Percentiles rank a stretch among this genome's conserved stretches.
Conservation (phyloP, 2,113 vertebrate species). For the Sarotherodon lohbergeri region DNA sequence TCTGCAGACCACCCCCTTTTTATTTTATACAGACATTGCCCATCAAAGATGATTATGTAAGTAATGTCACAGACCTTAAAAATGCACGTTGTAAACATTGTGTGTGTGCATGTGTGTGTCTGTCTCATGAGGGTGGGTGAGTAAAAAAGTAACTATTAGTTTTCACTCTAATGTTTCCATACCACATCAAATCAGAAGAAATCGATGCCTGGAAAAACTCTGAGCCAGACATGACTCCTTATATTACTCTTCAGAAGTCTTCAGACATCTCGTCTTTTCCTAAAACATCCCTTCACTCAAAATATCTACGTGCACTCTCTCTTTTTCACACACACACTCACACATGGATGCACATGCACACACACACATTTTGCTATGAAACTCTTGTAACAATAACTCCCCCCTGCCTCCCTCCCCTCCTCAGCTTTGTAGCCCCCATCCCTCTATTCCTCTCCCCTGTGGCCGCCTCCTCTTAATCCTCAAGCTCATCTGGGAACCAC, state of each 20-base stretch:
- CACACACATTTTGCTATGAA: slow-evolving; percentile 15
- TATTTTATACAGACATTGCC: not conserved
- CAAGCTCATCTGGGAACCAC: slow-evolving; percentile 71
- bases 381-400: slow-evolving; percentile 43
- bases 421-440: slow-evolving; percentile 45
- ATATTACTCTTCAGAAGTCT: slow-evolving; percentile 2
- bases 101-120: not conserved
- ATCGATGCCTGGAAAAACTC: not conserved
- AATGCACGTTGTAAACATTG: not conserved
- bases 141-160: not conserved
- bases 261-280: not conserved
- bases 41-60: not conserved
- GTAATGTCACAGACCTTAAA: not conserved
- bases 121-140: not conserved
- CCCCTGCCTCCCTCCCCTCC: not conserved
- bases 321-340: not conserved
- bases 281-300: not conserved
- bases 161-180: not conserved
- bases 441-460: slow-evolving; percentile 33
- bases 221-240: not conserved
- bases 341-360: not conserved
- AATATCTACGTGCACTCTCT: not conserved
- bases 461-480: slow-evolving; percentile 66
- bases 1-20: not conserved
- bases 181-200: slow-evolving; percentile 6